A percentile compares a stretch with the other conserved stretches of the same genome.
Evolutionary conservation across 2,113 vertebrate species (phyloP).

Genomic region (Mormyrus iriodes): DNA sequence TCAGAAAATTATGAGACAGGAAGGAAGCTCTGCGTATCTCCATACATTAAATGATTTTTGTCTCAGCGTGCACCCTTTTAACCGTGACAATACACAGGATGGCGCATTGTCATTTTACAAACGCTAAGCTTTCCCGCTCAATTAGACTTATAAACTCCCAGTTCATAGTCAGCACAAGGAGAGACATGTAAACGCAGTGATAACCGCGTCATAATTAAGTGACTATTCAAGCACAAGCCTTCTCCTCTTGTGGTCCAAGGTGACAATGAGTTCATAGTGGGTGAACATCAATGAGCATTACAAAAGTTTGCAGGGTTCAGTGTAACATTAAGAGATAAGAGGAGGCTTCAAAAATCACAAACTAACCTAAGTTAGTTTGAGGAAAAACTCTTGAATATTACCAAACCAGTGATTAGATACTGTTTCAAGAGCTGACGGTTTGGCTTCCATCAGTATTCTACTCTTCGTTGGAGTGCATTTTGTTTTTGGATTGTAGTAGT

Average conservation of each 20-base stretch:
- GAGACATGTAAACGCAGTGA: conserved; percentile 50
- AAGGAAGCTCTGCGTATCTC: conserved; percentile 46
- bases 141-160: conserved; percentile 56
- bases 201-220: conserved; percentile 53
- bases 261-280: not conserved
- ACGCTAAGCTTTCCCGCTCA: conserved; percentile 48
- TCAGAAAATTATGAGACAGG: conserved; percentile 58
- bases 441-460: not conserved
- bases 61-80: conserved; percentile 39
- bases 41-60: conserved; percentile 49
- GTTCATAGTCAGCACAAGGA: conserved; percentile 51
- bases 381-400: not conserved
- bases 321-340: not conserved
- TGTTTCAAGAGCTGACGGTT: not conserved
- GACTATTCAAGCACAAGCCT: conserved; percentile 43
- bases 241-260: conserved; percentile 32
- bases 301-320: not conserved
- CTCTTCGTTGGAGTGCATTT: not conserved
- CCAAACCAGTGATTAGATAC: not conserved
- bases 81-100: conserved; percentile 25
- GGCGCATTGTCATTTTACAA: conserved; percentile 30
- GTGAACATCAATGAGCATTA: not conserved
- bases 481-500: not conserved
- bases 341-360: not conserved
- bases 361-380: not conserved